Evolutionary conservation across 2,113 vertebrate species (phyloP), one percentile per base, ranked within the genome.

Genomic region (Ranitomeya variabilis): DNA sequence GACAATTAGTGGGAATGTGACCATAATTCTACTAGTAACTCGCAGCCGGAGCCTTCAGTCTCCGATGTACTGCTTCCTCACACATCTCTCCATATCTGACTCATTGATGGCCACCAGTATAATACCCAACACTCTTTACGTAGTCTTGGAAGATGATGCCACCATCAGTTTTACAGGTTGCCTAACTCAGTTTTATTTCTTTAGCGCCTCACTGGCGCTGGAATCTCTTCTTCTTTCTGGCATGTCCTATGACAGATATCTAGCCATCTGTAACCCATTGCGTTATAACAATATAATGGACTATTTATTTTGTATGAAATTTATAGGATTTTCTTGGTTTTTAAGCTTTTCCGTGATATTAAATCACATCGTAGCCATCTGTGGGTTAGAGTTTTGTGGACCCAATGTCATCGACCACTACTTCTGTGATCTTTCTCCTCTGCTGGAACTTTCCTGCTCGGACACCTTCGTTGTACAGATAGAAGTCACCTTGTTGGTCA

Each of bases 371-470:
- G 13, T 83, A 8, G 31, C 64, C 0, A 23, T 67, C 59, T 62
- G 26, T 69, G 15, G 16, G 23, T 54, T 67, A 81, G 15, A 81
- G 18, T 83, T 67, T 19, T 83, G 81, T 54, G 62, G 81, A n/a
- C 51, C 62, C 16, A 82, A 66, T 66, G 31, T 82, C 15, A 80
- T 82, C 66, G 80, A 82, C 31, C 80, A 82, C 66, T 83, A 60
- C 81, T 83, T 83, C 64, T 83, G 80, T 83, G 80, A 83, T 21
- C 80, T 83, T 21, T 45, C 80, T 66, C 80, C 80, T 83, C 31
- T 83, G 80, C 60, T 83, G 2, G 60, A 83, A 11, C 60, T 83
- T 51, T 83, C 80, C 51, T 83, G 80, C 8, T 83, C 80, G 5
- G 80, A 83, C 31, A 83, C 80, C 15, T 60, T 51, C 51, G 16